Base-by-base conservation (phyloP, 2,888 invertebrate genomes). In the Cordilura impudica region DNA sequence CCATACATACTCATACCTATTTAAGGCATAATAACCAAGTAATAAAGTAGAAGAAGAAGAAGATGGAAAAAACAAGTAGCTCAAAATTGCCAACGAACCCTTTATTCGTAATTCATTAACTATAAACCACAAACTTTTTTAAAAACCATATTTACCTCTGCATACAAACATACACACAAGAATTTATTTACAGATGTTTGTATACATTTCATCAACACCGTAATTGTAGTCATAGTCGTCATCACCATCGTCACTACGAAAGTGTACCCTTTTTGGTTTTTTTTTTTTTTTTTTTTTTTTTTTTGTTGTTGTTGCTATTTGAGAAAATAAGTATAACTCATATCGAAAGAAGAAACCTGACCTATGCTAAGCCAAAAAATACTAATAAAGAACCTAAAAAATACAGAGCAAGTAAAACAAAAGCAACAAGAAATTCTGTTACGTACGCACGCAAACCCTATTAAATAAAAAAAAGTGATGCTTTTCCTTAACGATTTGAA, bases 301-400 rank as follows among this genome's bases (percentile, higher is more conserved):
- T 23, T 61, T 67, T 26, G 21, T 29, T 23, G 53, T 21, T 53
- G 23, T 23, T 53, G 23, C 10, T 49, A 23, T 53, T 63, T 51
- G 54, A 51, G 26, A 81, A 82, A 81, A 69, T 82, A 82, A 65
- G 19, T 53, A 56, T 82, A 82, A 78, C 47, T 70, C 75, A 66
- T 23, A 51, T 16, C 16, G 65, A 65, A 39, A 49, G 29, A 35
- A 60, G 47, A 61, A 72, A 71, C 71, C 78, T 79, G 74, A 79
- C 78, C 78, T 79, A 79, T 19, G 66, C 23, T 63, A 79, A 75
- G 61, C 71, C 49, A 79, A 79, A 75, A 54, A 54, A 45, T 71
- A 67, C 66, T 75, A 79, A 71, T 71, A 61, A 43, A 79, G 78
- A 67, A 71, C 78, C 78, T 79, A 74, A 71, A 70, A 58, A 56